Percentiles rank a stretch among this genome's conserved stretches.
Evolutionary conservation across 2,113 vertebrate species (phyloP).

Genomic region (Proteles cristata): DNA sequence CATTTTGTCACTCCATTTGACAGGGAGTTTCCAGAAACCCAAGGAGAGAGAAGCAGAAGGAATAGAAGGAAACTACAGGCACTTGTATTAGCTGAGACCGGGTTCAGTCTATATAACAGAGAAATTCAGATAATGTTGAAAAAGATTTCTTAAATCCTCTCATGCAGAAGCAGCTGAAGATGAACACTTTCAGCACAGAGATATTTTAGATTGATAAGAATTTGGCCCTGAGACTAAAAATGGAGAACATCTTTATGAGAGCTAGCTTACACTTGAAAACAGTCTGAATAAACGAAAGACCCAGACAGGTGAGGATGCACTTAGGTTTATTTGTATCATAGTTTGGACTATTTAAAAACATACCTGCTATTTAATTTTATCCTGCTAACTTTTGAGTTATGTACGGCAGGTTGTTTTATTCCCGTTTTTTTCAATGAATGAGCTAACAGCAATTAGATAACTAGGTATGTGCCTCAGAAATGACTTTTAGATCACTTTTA

Average conservation of each 20-base stretch:
- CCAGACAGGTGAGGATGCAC: background rate
- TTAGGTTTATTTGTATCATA: background rate
- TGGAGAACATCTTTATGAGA: background rate
- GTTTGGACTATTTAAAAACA: slow-evolving; percentile 31
- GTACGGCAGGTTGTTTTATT: background rate
- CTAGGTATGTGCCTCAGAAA: slow-evolving; percentile 9
- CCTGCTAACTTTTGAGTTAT: background rate
- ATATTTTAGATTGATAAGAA: background rate
- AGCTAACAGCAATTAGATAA: slow-evolving; percentile 25
- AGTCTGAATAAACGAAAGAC: slow-evolving; percentile 23
- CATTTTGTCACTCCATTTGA: slow-evolving; percentile 17
- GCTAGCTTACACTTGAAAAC: background rate
- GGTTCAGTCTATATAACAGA: background rate
- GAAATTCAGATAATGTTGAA: slow-evolving; percentile 17
- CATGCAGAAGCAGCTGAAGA: background rate
- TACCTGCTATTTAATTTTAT: slow-evolving; percentile 19
- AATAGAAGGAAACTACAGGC: background rate
- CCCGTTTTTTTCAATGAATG: background rate
- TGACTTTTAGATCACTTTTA: slow-evolving; percentile 27
- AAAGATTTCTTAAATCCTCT: slow-evolving; percentile 46
- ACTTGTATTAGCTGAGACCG: background rate
- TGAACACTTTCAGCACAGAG: background rate
- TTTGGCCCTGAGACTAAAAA: slow-evolving; percentile 31
- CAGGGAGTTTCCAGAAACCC: background rate
- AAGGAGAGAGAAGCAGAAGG: background rate